phyloP scores from a whole-genome alignment of 2,113 vertebrate genomes.

The Okapia johnstoni region DNA sequence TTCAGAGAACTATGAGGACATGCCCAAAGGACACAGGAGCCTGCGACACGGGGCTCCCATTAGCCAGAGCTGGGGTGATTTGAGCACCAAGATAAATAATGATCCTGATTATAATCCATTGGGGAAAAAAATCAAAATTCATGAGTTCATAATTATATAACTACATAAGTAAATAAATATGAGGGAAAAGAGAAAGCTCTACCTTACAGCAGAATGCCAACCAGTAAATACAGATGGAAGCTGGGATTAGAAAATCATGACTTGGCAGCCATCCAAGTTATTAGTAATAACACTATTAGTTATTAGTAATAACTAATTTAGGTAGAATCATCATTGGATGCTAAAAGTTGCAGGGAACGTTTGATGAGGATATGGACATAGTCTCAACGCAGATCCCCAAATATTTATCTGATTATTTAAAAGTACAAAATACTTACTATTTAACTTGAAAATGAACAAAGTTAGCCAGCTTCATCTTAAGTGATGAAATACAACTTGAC shows the following conservation, averaged over 20 bases:
- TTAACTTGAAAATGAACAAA: neutral
- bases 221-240: neutral
- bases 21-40: neutral
- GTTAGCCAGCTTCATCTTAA: neutral
- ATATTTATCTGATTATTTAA: neutral
- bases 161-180: neutral
- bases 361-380: neutral
- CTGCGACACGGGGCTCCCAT: neutral
- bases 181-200: neutral
- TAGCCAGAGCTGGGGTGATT: neutral
- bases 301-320: neutral
- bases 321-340: neutral
- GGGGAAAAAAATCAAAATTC: neutral
- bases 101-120: neutral
- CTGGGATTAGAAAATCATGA: neutral
- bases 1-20: neutral
- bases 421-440: neutral
- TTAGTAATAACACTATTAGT: neutral
- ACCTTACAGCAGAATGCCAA: neutral
- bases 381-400: neutral
- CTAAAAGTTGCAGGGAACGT: neutral
- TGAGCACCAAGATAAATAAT: neutral
- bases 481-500: neutral
- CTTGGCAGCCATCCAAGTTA: neutral
- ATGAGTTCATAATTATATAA: neutral